phyloP scores from a whole-genome alignment of 2,888 invertebrate species.

The Eumerus sabulonum region DNA sequence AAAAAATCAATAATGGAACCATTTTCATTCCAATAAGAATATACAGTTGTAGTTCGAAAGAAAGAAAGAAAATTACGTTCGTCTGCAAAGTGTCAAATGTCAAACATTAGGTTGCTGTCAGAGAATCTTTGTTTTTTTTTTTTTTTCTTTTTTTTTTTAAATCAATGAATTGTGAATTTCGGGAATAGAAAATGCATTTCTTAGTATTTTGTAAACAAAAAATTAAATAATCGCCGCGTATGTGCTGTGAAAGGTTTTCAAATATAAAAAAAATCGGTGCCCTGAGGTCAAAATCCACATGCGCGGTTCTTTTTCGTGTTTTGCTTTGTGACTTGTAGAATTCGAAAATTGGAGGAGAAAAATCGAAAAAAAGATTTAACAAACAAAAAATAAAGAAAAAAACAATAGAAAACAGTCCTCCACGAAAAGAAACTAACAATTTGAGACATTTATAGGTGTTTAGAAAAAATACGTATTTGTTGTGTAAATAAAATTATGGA shows the following conservation, averaged over 20 bases:
- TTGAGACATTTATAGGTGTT: background rate
- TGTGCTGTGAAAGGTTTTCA: background rate
- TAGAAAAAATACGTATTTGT: slow-evolving; percentile 12
- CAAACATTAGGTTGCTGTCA: slow-evolving; percentile 58
- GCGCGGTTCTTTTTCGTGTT: slow-evolving; percentile 7
- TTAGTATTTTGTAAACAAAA: slow-evolving; percentile 66
- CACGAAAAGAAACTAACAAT: background rate
- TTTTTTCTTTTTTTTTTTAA: slow-evolving; percentile 13
- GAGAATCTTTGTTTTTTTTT: slow-evolving; percentile 24
- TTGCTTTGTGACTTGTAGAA: too few species aligned
- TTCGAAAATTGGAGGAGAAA: too few species aligned
- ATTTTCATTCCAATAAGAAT: slow-evolving; percentile 62
- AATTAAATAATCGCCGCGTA: slow-evolving; percentile 48
- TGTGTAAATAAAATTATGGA: slow-evolving; percentile 75
- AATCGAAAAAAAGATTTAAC: too few species aligned
- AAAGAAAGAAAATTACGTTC: slow-evolving; percentile 37
- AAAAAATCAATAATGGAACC: slow-evolving; percentile 63
- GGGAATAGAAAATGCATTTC: slow-evolving; percentile 59
- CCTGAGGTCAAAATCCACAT: slow-evolving; percentile 8
- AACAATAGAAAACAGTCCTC: too few species aligned
- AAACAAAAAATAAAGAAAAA: too few species aligned
- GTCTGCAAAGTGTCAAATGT: slow-evolving; percentile 68
- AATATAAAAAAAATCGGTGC: slow-evolving; percentile 14
- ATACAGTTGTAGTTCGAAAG: too few species aligned
- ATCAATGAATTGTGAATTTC: slow-evolving; percentile 43